Percentiles rank a stretch among this genome's conserved stretches.
These are phyloP conservation scores for Meta bourneti DNA, from an alignment of 2,888 invertebrate genomes.

Conservation along the genomic window DNA sequence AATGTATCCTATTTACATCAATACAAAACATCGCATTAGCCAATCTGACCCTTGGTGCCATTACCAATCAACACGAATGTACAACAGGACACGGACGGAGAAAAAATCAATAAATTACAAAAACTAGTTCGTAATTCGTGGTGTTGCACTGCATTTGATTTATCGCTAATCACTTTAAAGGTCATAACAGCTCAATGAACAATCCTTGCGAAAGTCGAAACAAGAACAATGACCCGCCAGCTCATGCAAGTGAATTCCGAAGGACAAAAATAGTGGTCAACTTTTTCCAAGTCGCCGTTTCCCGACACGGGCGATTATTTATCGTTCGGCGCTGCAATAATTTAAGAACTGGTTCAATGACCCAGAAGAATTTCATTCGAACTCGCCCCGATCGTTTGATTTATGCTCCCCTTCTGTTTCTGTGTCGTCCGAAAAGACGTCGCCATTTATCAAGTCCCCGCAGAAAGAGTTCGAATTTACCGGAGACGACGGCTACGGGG, in stretches of 20 bases:
- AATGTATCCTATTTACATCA: no score
- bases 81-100: no score
- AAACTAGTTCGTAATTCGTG: no score
- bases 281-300: not conserved
- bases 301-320: slow-evolving; percentile 23
- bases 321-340: slow-evolving; percentile 36
- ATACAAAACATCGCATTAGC: no score
- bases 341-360: slow-evolving; percentile 45
- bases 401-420: slow-evolving; percentile 52
- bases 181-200: not conserved
- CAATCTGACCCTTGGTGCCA: no score
- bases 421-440: slow-evolving; percentile 3
- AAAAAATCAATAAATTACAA: no score
- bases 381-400: slow-evolving; percentile 40
- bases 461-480: slow-evolving; percentile 21
- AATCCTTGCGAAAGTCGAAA: not conserved
- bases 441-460: slow-evolving; percentile 60
- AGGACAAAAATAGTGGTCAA: not conserved
- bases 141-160: not conserved
- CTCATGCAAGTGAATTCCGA: not conserved
- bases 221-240: not conserved
- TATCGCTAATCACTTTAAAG: not conserved
- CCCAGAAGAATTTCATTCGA: slow-evolving; percentile 22
- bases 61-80: no score
- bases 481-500: slow-evolving; percentile 24